Evolutionary conservation across 1,140 invertebrate species (phyloP), one percentile per base, ranked within the genome.

Genomic region (Orchesella cincta): DNA sequence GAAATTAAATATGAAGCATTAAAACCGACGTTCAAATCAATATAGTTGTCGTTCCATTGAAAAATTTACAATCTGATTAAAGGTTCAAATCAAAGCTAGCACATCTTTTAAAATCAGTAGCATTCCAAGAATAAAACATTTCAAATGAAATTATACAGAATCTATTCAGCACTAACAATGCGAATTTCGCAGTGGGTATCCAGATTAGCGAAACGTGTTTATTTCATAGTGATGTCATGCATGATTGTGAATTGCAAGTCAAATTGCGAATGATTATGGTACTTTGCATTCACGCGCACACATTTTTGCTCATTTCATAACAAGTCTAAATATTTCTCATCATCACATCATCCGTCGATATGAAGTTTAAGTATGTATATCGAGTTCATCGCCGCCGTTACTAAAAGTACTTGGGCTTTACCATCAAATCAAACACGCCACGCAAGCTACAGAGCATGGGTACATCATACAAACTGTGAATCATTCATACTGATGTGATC

Each of bases 371-470:
- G 62, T 67, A 12, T 20, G 8, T 46, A 12, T 67, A 14, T 67
- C 1, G 62, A 67, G 62, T 67, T 67, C 62, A 67, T 67, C 62
- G 62, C 62, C 62, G 62, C 62, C 62, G 26, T 67, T 67, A 31
- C 26, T 67, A 67, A 67, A 67, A n/a, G n/a, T n/a, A n/a, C n/a
- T n/a, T n/a, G n/a, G n/a, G n/a, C n/a, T n/a, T n/a, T 8, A n/a
- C 23, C 8, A 57, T 18, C 54, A 57, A 23, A 57, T n/a, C n/a
- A 14, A 26, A 57, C 54, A 57, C 54, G n/a, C 26, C 23, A n/a
- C 3, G 23, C 14, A 57, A 57, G 54, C 54, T 18, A 57, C n/a
- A n/a, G n/a, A n/a, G n/a, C n/a, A n/a, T n/a, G n/a, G n/a, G n/a
- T n/a, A n/a, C n/a, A n/a, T n/a, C n/a, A n/a, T n/a, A n/a, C n/a